Evolutionary conservation across 2,797 vertebrate genomes (phyloP).

Genomic region (Anas bahamensis): DNA sequence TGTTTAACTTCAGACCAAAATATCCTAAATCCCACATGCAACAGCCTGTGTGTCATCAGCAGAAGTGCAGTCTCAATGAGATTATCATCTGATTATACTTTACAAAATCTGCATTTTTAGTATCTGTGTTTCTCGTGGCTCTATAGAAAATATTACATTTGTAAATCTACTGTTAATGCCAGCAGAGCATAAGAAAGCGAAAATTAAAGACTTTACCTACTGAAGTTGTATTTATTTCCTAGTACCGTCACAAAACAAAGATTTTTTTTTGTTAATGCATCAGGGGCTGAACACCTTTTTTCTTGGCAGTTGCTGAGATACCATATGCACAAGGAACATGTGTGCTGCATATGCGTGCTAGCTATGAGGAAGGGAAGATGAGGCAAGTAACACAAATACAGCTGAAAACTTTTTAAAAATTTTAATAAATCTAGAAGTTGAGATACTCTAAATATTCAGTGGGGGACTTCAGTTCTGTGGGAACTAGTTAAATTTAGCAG

Average conservation of each 20-base stretch:
- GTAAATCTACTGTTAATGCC: not conserved
- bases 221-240: not conserved
- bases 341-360: not conserved
- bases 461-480: not conserved
- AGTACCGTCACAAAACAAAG: not conserved
- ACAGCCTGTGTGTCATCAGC: not conserved
- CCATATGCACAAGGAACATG: not conserved
- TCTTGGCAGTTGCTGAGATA: not conserved
- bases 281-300: not conserved
- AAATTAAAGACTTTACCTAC: not conserved
- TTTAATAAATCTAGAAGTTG: not conserved
- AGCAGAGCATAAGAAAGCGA: not conserved
- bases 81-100: not conserved
- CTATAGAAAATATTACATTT: not conserved
- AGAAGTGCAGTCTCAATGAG: not conserved
- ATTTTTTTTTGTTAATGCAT: not conserved
- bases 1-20: not conserved
- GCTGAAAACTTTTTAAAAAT: not conserved
- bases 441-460: not conserved
- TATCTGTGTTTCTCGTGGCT: not conserved
- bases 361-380: not conserved
- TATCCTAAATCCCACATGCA: not conserved
- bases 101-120: not conserved
- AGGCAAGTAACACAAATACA: not conserved
- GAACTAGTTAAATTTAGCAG: slow-evolving; percentile 34